phyloP scores from a whole-genome alignment of 2,797 vertebrate genomes.

The Argya squamiceps region DNA sequence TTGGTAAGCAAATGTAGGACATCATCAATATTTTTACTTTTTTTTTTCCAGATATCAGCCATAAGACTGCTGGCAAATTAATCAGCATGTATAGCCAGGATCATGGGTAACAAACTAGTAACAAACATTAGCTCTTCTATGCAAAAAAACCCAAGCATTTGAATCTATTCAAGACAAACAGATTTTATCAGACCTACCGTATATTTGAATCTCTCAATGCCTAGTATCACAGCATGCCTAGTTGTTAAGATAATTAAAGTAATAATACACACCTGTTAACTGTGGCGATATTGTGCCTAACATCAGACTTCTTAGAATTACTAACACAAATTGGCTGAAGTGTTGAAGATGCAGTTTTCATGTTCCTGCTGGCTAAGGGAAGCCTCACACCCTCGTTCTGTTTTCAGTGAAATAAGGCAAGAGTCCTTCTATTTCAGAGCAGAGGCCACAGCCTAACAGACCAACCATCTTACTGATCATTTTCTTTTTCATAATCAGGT shows the following conservation, averaged over 20 bases:
- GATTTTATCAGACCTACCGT: not conserved
- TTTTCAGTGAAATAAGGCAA: conserved; percentile 30
- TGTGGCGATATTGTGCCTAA: not conserved
- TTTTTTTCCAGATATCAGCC: not conserved
- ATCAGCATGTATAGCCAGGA: not conserved
- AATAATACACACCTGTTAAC: conserved; percentile 46
- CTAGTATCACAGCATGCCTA: conserved; percentile 49
- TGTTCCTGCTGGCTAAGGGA: conserved; percentile 26
- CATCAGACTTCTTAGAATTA: conserved; percentile 20
- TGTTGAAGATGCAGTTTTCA: not conserved
- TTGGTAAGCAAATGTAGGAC: not conserved
- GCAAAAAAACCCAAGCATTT: not conserved
- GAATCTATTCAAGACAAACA: not conserved
- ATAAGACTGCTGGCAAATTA: not conserved
- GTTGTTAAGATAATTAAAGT: conserved; percentile 60
- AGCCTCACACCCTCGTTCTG: not conserved
- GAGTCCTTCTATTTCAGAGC: not conserved
- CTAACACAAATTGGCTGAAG: conserved; percentile 22
- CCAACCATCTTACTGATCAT: not conserved
- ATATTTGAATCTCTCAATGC: conserved; percentile 48
- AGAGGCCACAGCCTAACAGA: not conserved
- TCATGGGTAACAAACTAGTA: not conserved
- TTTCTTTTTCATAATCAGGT: not conserved
- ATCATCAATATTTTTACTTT: not conserved
- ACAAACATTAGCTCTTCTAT: not conserved